Base-by-base conservation (phyloP, 2,888 invertebrate species). In the Ctena decussata region DNA sequence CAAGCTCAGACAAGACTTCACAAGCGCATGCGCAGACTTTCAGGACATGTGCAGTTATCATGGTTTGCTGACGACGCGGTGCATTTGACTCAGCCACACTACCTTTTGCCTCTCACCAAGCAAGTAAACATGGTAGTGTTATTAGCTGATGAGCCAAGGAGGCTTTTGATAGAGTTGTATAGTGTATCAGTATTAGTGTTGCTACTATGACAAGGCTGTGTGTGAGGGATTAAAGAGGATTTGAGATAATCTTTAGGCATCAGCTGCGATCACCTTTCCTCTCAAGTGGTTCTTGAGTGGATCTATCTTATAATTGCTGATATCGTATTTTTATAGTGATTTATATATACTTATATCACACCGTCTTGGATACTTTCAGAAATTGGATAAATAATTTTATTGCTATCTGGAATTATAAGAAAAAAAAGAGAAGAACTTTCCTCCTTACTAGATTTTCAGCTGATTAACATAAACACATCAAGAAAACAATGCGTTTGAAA, bases 171-270 rank as follows among this genome's bases (percentile, higher is more conserved):
- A 65, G 30, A 35, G 65, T 21, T 65, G 35, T 65, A 30, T 1
- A 15, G 3, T 65, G 35, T 65, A 65, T 65, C 65, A 35, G 65
- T 18, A n/a, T 30, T 35, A 21, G 24, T 65, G 35, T 65, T 35
- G 65, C 65, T 35, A 65, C 35, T 35, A 21, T 32, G 35, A 35
- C 32, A 32, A 5, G 18, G 65, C 35, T 6, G 65, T 65, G 65
- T 65, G 65, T 21, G 57, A 27, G 57, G 57, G 57, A 57, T 57
- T 57, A 57, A 27, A 57, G 57, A 57, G 65, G 65, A 32, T 65
- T 65, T n/a, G 24, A 21, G 35, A 65, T 65, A 65, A 65, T 65
- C 65, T 65, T 18, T 1, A 8, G 35, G 65, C 32, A 65, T 65
- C 65, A 65, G 35, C 65, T 65, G 24, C 32, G 32, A 35, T 65